Evolutionary conservation across 2,888 invertebrate genomes (phyloP).

Genomic region (Nycteola revayana): DNA sequence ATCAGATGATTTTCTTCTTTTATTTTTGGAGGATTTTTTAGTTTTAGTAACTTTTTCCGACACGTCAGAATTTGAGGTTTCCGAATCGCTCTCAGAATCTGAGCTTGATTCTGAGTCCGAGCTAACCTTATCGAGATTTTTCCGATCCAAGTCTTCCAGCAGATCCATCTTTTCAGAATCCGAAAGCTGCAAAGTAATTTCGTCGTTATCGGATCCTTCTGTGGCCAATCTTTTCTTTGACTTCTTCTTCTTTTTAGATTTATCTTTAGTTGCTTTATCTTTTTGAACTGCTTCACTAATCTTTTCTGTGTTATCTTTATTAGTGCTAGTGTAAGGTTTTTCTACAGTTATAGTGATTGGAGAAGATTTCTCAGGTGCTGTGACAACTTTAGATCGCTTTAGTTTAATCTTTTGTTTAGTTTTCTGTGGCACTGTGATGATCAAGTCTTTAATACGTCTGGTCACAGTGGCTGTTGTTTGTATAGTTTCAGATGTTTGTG

Average conservation of each 20-base stretch:
- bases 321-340: neutral
- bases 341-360: constrained; percentile 2
- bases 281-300: constrained; percentile 25
- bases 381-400: constrained; percentile 49
- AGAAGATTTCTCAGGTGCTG: constrained; percentile 8
- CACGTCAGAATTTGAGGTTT: no score
- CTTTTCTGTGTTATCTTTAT: constrained; percentile 19
- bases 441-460: constrained; percentile 53
- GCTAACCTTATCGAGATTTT: constrained; percentile 52
- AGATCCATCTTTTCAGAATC: constrained; percentile 77
- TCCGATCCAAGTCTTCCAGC: constrained; percentile 64
- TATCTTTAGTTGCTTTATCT: constrained; percentile 49
- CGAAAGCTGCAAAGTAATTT: constrained; percentile 71
- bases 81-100: constrained; percentile 5
- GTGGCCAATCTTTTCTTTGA: constrained; percentile 45
- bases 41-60: neutral
- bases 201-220: constrained; percentile 59
- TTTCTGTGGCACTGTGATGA: constrained; percentile 62
- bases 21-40: no score
- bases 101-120: constrained; percentile 41
- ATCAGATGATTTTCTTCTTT: no score
- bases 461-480: constrained; percentile 43
- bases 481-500: constrained; percentile 11
- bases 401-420: constrained; percentile 64
- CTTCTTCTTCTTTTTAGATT: constrained; percentile 60